Evolutionary conservation across 2,113 vertebrate species (phyloP).

Genomic region (human): DNA sequence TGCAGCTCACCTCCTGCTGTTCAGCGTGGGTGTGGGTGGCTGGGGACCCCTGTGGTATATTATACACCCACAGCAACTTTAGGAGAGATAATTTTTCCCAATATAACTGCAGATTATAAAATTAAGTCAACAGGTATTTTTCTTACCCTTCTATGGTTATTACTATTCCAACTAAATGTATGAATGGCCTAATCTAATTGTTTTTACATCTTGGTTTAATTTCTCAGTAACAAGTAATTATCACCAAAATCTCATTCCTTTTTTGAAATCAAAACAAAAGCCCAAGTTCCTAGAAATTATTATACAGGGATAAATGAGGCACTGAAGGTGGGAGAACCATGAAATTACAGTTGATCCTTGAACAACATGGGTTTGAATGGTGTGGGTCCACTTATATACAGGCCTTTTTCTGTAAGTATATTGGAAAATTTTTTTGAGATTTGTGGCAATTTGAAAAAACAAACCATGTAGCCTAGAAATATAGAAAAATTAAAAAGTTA

Average conservation of each 20-base stretch:
- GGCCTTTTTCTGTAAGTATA: neutral
- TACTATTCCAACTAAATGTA: neutral
- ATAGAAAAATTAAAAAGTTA: neutral
- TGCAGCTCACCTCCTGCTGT: no score
- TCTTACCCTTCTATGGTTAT: neutral
- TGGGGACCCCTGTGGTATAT: no score
- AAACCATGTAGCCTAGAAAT: neutral
- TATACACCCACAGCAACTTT: neutral
- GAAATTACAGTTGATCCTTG: neutral
- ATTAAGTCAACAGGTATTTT: neutral
- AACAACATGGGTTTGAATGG: neutral
- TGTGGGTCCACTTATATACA: neutral
- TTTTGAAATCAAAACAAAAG: neutral
- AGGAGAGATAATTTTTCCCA: neutral
- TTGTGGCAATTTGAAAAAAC: neutral
- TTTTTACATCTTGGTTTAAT: conserved; percentile 20
- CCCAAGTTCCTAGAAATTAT: neutral
- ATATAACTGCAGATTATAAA: neutral
- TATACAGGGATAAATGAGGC: neutral
- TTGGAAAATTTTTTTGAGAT: neutral
- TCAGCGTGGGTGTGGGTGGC: no score
- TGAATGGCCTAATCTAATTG: neutral
- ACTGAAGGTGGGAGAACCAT: neutral
- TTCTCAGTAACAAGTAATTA: neutral
- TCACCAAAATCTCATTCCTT: neutral